Evolutionary conservation across 2,888 invertebrate genomes (phyloP), one percentile per base, ranked within the genome.

Genomic region (Idaea biselata): DNA sequence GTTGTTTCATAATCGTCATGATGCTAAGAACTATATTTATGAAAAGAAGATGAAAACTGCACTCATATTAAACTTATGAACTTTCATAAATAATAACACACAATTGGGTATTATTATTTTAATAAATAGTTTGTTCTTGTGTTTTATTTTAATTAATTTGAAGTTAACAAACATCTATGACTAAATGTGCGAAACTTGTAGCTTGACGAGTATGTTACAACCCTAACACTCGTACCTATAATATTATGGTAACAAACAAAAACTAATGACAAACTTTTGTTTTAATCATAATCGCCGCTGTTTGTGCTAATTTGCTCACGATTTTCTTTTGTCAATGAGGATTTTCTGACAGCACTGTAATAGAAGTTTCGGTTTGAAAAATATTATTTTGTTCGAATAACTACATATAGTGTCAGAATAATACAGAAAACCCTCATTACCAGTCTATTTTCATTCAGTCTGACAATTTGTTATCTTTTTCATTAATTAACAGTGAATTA

Each of bases 401-500:
- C 25, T 25, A 25, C 5, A 25, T 25, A 1, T 25, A 25, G 25
- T 25, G 25, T 25, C 25, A 25, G 25, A 25, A 25, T 3, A 25
- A 25, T 25, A 25, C 25, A 25, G 25, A 25, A 25, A 25, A 25
- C 25, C 25, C 25, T 25, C 25, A 25, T 3, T 11, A 44, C 44
- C 14, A 14, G 14, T 44, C n/a, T n/a, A n/a, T 44, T 44, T 44
- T 8, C 3, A 44, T 44, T 14, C 32, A 32, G 44, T 14, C 44
- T 44, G 44, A 7, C 11, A 5, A 44, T 44, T 44, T 44, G 8
- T 33, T 44, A 14, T 11, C 44, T 44, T 11, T 44, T 44, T 44
- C 44, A 44, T 44, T 7, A 18, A 44, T 44, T 7, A 18, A 18
- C 18, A 58, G 63, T 60, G 62, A 56, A n/a, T 60, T 61, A 61